Base-by-base conservation (phyloP, 1,140 invertebrate genomes). In the Neodiprion lecontei region DNA sequence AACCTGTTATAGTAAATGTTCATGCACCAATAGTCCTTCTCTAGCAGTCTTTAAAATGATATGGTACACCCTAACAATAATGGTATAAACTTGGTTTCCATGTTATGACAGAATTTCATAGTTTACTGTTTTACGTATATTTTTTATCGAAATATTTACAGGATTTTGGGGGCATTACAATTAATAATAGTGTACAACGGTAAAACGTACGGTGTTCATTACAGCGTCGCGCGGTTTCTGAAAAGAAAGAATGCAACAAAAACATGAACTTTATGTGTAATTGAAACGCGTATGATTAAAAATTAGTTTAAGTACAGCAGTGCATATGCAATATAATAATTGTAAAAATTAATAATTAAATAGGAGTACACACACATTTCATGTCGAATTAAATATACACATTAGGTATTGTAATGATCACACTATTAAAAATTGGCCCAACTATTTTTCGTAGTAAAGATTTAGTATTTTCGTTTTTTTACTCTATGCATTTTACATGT, bases 101-200 rank as follows among this genome's bases (percentile, higher is more conserved):
- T 5, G 28, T 40, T 40, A 40, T 40, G 28, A 40, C 28, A 40
- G 28, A 40, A 40, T 2, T 40, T 40, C 28, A 40, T 40, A 5
- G 0, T 61, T 9, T 61, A 61, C 53, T 61, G 53, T 61, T 61
- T 61, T 61, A 61, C n/a, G 79, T 49, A 69, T 69, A 81, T 21
- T 21, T 82, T 82, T 82, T 80, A 81, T 81, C 79, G 79, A 74
- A 79, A 75, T 81, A 81, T 81, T 81, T 81, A 81, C 79, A 80
- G 77, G 72, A 74, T 81, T 79, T 68, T 47, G 11, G 79, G 77
- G 72, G 79, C 77, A 76, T 76, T 80, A 50, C 74, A 79, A 79
- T 73, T 78, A 79, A 80, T 75, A 80, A 72, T n/a, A 9, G 10
- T 23, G 72, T 76, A 78, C 78, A 76, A 69, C 69, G 72, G 72